Base-by-base conservation (phyloP, 2,888 invertebrate genomes). In the Pimpla rufipes region DNA sequence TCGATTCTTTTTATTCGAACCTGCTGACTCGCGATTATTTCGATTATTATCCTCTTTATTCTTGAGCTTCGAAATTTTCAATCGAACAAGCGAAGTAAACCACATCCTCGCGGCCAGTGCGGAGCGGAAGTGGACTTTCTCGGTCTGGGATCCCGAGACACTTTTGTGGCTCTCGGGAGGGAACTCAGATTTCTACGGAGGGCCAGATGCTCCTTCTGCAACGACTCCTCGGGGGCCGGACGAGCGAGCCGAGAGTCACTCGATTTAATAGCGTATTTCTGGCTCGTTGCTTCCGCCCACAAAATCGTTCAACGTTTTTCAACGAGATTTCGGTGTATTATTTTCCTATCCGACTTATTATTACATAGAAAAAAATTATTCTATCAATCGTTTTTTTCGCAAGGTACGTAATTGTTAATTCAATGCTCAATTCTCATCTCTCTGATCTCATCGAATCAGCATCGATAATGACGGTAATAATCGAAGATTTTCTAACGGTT, bases 101-200 rank as follows among this genome's bases (percentile, higher is more conserved):
- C 81, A 73, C 81, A 81, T 81, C 81, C 77, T 55, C 64, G 64
- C 55, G 35, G 64, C 66, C 18, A 29, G n/a, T 0, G 70, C n/a
- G n/a, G n/a, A 81, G 40, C 77, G 81, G 81, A 81, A 81, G 77
- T 77, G 52, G n/a, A 81, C 77, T 81, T 71, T 81, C 71, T 67
- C 67, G 59, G 55, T 66, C 45, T 55, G 47, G 66, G 73, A 29
- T n/a, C 50, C 21, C 52, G 37, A 62, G 64, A 73, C 62, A 40
- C 37, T 29, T 62, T 64, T 50, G 18, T 55, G 3, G 23, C 16
- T 18, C n/a, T 50, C n/a, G 29, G 16, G 62, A 4, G 8, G 62
- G 62, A 6, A 4, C 13, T 52, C n/a, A 68, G 52, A 68, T 52
- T 75, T 80, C 66, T 71, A n/a, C n/a, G n/a, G n/a, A 18, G 13